These are phyloP conservation scores for Micrasema longulum DNA, from an alignment of 1,140 invertebrate genomes.

Conservation along the genomic window DNA sequence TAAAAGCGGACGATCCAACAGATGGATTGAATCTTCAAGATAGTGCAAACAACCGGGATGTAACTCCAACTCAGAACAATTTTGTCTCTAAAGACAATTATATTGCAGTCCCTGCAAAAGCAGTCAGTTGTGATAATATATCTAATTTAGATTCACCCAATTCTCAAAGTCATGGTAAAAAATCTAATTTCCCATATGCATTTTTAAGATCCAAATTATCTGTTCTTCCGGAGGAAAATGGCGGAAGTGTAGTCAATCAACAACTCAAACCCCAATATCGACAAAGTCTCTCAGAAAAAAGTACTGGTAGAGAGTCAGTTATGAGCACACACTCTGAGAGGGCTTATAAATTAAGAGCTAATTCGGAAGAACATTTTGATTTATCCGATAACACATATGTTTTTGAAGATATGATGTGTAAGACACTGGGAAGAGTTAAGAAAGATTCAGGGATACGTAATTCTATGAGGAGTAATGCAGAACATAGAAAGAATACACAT, in stretches of 20 bases:
- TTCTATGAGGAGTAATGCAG: conserved; percentile 56
- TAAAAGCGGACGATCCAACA: conserved; percentile 82
- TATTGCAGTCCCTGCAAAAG: conserved; percentile 68
- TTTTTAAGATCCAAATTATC: conserved; percentile 81
- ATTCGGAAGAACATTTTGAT: conserved; percentile 66
- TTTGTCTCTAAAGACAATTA: conserved; percentile 60
- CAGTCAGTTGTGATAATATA: conserved; percentile 75
- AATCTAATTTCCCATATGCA: conserved; percentile 81
- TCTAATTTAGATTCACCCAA: conserved; percentile 65
- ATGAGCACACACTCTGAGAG: conserved; percentile 57
- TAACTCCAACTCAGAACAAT: conserved; percentile 52
- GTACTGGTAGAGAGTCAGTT: conserved; percentile 65
- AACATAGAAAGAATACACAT: conserved; percentile 53
- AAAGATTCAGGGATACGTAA: conserved; percentile 62
- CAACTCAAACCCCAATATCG: conserved; percentile 62
- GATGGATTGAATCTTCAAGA: conserved; percentile 78
- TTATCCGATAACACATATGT: conserved; percentile 65
- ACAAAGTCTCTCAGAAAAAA: conserved; percentile 66
- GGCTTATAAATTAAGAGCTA: conserved; percentile 55
- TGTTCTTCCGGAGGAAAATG: conserved; percentile 79
- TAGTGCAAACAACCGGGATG: conserved; percentile 60
- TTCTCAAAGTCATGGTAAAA: conserved; percentile 64
- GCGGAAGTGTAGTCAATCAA: conserved; percentile 68
- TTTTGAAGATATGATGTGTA: conserved; percentile 62
- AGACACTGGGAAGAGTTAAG: conserved; percentile 56